Percentiles rank a stretch among this genome's conserved stretches.
Evolutionary conservation across 2,888 invertebrate species (phyloP).

Genomic region (Spialia ferax): DNA sequence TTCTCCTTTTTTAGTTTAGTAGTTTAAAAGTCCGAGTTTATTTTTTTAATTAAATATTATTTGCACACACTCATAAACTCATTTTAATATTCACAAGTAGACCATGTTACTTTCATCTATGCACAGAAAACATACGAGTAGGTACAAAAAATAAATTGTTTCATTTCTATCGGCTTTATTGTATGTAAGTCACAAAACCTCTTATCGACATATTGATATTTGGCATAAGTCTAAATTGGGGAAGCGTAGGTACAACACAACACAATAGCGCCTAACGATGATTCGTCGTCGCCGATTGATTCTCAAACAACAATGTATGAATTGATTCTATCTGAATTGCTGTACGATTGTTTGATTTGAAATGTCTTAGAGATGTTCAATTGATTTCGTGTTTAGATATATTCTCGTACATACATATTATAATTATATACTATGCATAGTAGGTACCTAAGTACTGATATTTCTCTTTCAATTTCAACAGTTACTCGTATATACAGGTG

Average conservation of each 20-base stretch:
- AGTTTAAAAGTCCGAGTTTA: no score
- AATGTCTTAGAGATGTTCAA: constrained; percentile 4
- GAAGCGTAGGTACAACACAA: constrained; percentile 12
- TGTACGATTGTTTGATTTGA: constrained; percentile 38
- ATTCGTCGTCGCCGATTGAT: constrained; percentile 44
- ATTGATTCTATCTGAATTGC: constrained; percentile 44
- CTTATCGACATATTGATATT: not conserved
- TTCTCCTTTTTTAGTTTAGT: no score
- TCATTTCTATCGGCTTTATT: not conserved
- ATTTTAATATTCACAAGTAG: no score
- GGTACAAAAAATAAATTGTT: not conserved
- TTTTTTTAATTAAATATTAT: no score
- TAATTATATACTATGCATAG: no score
- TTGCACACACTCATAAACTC: no score
- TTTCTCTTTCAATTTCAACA: no score
- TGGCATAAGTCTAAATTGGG: constrained; percentile 18
- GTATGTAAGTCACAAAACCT: not conserved
- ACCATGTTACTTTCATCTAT: no score
- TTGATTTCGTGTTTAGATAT: constrained; percentile 10
- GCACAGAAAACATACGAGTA: no score
- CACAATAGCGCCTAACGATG: constrained; percentile 33
- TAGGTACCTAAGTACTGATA: no score
- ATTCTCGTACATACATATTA: no score
- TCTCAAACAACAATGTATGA: constrained; percentile 44
- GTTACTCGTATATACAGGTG: no score